Percentiles rank a stretch among this genome's conserved stretches.
Conservation (phyloP, 1,140 invertebrate genomes). For the Atopsyche davidsoni region DNA sequence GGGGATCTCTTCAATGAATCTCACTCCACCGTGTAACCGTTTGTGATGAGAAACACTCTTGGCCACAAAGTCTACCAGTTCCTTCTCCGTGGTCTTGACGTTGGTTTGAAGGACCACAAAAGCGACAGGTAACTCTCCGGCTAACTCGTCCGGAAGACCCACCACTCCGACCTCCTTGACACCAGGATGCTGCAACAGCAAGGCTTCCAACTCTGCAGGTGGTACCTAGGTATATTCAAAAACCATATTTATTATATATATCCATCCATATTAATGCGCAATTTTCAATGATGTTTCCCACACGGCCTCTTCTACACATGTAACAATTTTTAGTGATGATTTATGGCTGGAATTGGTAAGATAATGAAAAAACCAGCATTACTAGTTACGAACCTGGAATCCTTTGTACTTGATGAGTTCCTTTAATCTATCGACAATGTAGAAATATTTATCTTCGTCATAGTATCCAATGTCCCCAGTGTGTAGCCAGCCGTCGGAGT, state of each 20-base stretch:
- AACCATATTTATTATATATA: no score
- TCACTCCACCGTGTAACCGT: slow-evolving; percentile 50
- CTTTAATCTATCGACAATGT: slow-evolving; percentile 69
- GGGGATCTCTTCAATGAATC: slow-evolving; percentile 56
- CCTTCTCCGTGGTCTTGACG: slow-evolving; percentile 40
- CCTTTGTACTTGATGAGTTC: slow-evolving; percentile 78
- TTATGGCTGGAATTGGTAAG: no score
- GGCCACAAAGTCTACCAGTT: slow-evolving; percentile 46
- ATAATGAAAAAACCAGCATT: no score
- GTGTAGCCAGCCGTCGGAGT: slow-evolving; percentile 68
- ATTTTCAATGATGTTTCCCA: no score
- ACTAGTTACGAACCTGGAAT: slow-evolving; percentile 68
- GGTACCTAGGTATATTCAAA: slow-evolving; percentile 9
- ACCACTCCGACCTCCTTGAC: slow-evolving; percentile 67
- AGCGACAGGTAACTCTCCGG: slow-evolving; percentile 65
- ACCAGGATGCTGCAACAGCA: slow-evolving; percentile 59
- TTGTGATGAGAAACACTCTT: slow-evolving; percentile 41
- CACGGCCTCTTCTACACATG: no score
- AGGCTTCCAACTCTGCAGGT: slow-evolving; percentile 67
- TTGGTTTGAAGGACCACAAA: slow-evolving; percentile 56
- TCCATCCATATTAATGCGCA: no score
- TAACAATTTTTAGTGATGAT: no score
- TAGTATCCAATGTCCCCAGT: slow-evolving; percentile 74
- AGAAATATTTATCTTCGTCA: slow-evolving; percentile 61
- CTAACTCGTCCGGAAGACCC: slow-evolving; percentile 57